Conservation (phyloP, 2,113 vertebrate genomes). For the Rattus rattus region DNA sequence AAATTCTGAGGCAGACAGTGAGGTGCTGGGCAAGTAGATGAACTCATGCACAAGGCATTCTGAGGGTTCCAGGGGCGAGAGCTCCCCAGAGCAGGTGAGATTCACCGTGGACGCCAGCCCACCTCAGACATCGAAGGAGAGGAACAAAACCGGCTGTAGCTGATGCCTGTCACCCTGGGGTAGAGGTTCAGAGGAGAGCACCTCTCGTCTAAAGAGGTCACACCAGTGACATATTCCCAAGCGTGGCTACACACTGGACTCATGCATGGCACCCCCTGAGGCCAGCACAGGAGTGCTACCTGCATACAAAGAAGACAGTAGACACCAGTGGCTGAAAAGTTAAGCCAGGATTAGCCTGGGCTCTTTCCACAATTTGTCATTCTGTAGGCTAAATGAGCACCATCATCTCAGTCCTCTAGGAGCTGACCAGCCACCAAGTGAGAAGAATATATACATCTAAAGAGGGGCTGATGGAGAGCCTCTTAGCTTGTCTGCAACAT, state of each 20-base stretch:
- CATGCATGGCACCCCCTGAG: background rate
- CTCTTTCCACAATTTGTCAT: background rate
- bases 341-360: background rate
- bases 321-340: accelerated
- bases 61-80: background rate
- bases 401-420: background rate
- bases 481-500: background rate
- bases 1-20: background rate
- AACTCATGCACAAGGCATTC: accelerated
- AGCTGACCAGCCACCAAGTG: constrained; percentile 6
- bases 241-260: background rate
- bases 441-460: constrained; percentile 23
- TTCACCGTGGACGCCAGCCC: background rate
- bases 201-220: background rate
- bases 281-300: background rate
- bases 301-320: background rate
- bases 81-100: background rate
- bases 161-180: background rate
- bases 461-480: background rate
- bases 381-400: background rate
- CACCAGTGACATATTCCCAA: background rate
- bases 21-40: accelerated
- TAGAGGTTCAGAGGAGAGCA: background rate
- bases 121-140: background rate
- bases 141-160: background rate